Evolutionary conservation across 2,113 vertebrate genomes (phyloP).

Genomic region (Verasper variegatus): DNA sequence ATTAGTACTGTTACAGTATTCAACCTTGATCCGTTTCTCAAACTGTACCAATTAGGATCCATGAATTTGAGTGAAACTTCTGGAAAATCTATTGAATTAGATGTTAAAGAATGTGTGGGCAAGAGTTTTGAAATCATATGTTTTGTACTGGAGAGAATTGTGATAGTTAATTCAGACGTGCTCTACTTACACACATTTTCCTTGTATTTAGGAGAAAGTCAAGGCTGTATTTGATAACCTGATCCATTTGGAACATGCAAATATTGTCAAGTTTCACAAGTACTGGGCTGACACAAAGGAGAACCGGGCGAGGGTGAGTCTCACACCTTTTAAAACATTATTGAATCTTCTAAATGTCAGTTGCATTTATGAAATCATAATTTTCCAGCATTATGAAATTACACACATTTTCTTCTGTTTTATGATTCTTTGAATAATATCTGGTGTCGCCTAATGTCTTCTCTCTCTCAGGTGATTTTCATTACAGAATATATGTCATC

Average conservation of each 20-base stretch:
- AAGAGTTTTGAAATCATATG: no score
- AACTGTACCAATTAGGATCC: not conserved
- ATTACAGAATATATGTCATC: conserved; percentile 99
- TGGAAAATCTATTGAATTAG: no score
- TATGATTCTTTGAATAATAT: conserved; percentile 1
- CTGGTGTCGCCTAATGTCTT: not conserved
- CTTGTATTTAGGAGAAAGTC: conserved; percentile 69
- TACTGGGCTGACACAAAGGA: conserved; percentile 99
- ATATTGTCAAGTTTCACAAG: conserved; percentile 99
- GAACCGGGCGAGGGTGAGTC: conserved; percentile 92
- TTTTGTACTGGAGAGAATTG: no score
- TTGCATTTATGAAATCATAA: not conserved
- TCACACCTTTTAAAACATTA: not conserved
- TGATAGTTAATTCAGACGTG: no score
- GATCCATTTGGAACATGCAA: conserved; percentile 97
- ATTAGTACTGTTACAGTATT: not conserved
- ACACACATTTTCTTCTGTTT: not conserved
- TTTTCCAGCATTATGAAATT: not conserved
- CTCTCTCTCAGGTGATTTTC: conserved; percentile 91
- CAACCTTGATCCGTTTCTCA: not conserved
- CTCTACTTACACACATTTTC: not conserved
- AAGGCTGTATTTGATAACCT: conserved; percentile 94
- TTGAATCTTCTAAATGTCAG: not conserved
- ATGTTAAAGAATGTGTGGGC: no score
- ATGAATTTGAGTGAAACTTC: not conserved